Evolutionary conservation across 2,888 invertebrate species (phyloP).

Genomic region (Noctua janthe): DNA sequence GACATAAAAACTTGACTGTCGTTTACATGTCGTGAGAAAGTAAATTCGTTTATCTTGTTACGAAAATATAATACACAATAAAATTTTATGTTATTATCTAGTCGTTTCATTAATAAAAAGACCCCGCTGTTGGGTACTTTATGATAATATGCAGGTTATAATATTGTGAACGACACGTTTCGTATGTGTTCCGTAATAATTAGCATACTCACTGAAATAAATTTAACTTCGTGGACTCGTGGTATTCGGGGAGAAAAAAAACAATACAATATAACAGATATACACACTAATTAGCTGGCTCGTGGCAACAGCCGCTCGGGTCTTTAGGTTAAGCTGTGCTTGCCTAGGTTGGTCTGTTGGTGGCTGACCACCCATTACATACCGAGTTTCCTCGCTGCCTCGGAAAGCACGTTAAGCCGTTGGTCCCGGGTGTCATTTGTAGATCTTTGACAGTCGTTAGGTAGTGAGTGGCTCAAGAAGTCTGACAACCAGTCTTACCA

Average conservation of each 20-base stretch:
- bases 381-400: too few species aligned
- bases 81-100: slow-evolving; percentile 64
- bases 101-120: slow-evolving; percentile 58
- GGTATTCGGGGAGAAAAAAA: background rate
- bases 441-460: too few species aligned
- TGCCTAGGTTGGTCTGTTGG: too few species aligned
- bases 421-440: too few species aligned
- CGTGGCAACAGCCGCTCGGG: too few species aligned
- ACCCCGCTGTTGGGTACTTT: slow-evolving; percentile 51
- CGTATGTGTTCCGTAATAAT: slow-evolving; percentile 47
- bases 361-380: too few species aligned
- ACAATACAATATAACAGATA: background rate
- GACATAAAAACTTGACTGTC: slow-evolving; percentile 49
- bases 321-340: too few species aligned
- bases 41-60: slow-evolving; percentile 52
- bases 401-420: too few species aligned
- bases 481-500: too few species aligned
- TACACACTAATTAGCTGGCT: background rate
- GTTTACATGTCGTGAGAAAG: slow-evolving; percentile 57
- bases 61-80: slow-evolving; percentile 58
- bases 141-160: slow-evolving; percentile 56
- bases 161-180: slow-evolving; percentile 56
- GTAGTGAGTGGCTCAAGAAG: too few species aligned
- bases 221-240: background rate
- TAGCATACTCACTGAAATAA: slow-evolving; percentile 49